These are phyloP conservation scores for Pogonocherus hispidulus DNA, from an alignment of 2,888 invertebrate genomes.

Conservation along the genomic window DNA sequence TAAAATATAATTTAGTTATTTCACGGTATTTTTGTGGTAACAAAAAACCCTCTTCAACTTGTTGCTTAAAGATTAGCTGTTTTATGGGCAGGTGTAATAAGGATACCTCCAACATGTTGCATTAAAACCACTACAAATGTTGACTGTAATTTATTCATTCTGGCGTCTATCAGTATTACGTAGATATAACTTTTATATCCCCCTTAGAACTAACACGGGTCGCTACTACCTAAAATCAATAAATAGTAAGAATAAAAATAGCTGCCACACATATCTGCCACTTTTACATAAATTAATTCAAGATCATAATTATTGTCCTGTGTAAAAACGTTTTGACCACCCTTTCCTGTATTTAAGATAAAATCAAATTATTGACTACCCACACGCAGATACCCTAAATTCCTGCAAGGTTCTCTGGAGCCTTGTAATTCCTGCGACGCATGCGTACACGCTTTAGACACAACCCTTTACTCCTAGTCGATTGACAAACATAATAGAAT, in stretches of 20 bases:
- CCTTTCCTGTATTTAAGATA: constrained; percentile 12
- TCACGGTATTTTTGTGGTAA: too few species aligned
- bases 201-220: too few species aligned
- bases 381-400: constrained; percentile 23
- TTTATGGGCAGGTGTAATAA: too few species aligned
- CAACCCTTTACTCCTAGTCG: constrained; percentile 38
- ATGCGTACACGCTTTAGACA: constrained; percentile 35
- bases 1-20: too few species aligned
- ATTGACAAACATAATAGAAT: constrained; percentile 39
- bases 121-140: too few species aligned
- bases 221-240: background rate
- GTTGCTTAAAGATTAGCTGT: too few species aligned
- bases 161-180: too few species aligned
- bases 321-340: background rate
- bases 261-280: background rate
- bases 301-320: background rate
- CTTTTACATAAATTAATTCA: background rate
- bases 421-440: constrained; percentile 31
- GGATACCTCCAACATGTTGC: too few species aligned
- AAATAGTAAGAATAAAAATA: background rate
- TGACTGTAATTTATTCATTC: too few species aligned
- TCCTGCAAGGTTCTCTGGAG: constrained; percentile 5
- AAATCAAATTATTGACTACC: constrained; percentile 24
- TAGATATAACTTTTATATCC: too few species aligned
- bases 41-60: too few species aligned